These are phyloP conservation scores for Sphaerophoria rueppellii DNA, from an alignment of 2,888 invertebrate genomes.

Conservation along the genomic window DNA sequence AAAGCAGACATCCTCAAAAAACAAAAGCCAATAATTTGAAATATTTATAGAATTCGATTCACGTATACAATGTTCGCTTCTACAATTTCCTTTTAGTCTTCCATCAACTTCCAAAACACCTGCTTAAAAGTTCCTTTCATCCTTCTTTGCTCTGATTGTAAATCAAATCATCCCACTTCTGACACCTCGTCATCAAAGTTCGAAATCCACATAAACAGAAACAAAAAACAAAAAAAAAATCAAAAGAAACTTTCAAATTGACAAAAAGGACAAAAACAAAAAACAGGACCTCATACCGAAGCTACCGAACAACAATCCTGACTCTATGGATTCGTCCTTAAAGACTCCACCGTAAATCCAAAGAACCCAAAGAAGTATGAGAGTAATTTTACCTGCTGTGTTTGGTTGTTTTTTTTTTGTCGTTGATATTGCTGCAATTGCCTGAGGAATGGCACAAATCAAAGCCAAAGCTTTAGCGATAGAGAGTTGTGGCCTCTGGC, in stretches of 20 bases:
- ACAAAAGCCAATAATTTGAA: no score
- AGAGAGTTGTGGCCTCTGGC: conserved; percentile 7
- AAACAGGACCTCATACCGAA: conserved; percentile 4
- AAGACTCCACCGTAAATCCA: conserved; percentile 20
- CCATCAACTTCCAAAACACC: conserved; percentile 24
- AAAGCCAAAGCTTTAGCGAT: conserved; percentile 34
- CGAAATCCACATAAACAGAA: conserved; percentile 32
- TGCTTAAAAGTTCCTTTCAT: conserved; percentile 8
- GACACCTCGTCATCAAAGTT: conserved; percentile 58
- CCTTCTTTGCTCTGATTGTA: conserved; percentile 17
- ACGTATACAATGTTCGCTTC: neutral
- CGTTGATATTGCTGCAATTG: neutral
- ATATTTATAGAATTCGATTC: neutral
- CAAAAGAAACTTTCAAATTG: conserved; percentile 31
- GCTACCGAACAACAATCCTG: conserved; percentile 1
- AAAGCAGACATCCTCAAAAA: no score
- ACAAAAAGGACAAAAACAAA: conserved; percentile 10
- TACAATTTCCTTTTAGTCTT: neutral
- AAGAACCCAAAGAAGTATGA: conserved; percentile 3
- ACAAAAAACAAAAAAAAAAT: conserved; percentile 18
- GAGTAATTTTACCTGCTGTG: conserved; percentile 40
- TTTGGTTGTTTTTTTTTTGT: conserved; percentile 7
- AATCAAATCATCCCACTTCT: conserved; percentile 49
- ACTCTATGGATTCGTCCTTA: conserved; percentile 26
- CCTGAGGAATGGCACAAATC: conserved; percentile 40